Evolutionary conservation across 1,140 invertebrate genomes (phyloP), one percentile per base, ranked within the genome.

Genomic region (Aphidius ervi): DNA sequence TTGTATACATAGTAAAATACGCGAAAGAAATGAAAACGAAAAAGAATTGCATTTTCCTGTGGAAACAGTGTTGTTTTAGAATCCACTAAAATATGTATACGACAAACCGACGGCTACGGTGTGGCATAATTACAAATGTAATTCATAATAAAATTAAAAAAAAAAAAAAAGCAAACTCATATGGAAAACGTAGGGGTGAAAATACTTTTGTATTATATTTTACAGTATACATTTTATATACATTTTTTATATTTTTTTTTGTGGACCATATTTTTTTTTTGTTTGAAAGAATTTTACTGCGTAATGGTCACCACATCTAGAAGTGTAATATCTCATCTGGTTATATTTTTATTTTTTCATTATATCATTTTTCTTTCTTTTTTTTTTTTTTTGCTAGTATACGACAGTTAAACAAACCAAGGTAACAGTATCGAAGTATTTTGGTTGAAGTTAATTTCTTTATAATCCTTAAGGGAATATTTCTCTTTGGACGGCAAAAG

Each of bases 381-480:
- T 31, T 31, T 23, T 23, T 23, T 23, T 31, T 31, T 31, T 31
- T 3, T 1, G 23, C 2, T 3, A 31, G 23, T 31, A 31, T 1
- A 31, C 23, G 23, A 31, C 23, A 31, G 23, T 31, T 31, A 31
- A 31, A 31, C 23, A 31, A 31, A 31, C 23, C 23, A 31, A 31
- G 23, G 23, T 31, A 2, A 4, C 23, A 31, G 1, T 31, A 31
- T 31, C 23, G 23, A 31, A 4, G 23, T 31, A 31, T 31, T 16
- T 16, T 16, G 0, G 16, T 16, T 16, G 4, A 31, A 72, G 67
- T 70, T 73, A 71, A 71, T 73, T 69, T 66, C 66, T 69, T 73
- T 70, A 68, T 68, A 70, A 71, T 71, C 68, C 69, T 53, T 49
- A 41, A 31, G 67, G 63, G 64, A 67, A 73, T 70, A 69, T 71